Percentiles rank a stretch among this genome's conserved stretches.
These are phyloP conservation scores for Falco berigora DNA, from an alignment of 2,797 vertebrate species.

Conservation along the genomic window DNA sequence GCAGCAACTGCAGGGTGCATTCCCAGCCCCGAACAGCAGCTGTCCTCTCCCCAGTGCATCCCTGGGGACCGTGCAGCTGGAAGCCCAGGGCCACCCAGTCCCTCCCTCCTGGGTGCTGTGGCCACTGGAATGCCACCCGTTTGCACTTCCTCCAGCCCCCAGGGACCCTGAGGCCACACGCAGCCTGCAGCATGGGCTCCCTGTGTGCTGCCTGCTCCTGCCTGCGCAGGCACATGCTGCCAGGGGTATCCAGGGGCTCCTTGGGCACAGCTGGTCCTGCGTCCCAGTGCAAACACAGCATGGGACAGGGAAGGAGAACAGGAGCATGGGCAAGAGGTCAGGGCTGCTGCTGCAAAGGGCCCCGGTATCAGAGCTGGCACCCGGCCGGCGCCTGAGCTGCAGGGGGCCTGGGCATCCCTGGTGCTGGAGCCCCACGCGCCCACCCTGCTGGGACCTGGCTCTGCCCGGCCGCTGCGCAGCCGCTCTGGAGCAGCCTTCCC, in stretches of 20 bases:
- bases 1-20: not conserved
- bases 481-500: rapidly evolving
- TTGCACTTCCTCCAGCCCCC: not conserved
- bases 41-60: not conserved
- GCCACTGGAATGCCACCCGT: not conserved
- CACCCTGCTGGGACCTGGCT: rapidly evolving
- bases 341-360: not conserved
- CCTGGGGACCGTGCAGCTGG: rapidly evolving
- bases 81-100: not conserved
- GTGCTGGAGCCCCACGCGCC: not conserved
- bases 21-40: too few species aligned
- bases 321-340: rapidly evolving
- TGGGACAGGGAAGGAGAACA: rapidly evolving
- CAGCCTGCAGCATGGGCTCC: rapidly evolving
- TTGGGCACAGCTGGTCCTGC: rapidly evolving
- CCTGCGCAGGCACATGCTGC: rapidly evolving
- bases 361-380: rapidly evolving
- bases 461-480: rapidly evolving
- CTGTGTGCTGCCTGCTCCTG: rapidly evolving
- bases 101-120: not conserved
- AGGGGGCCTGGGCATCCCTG: not conserved
- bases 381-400: rapidly evolving
- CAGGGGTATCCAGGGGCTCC: too few species aligned
- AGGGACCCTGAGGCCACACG: rapidly evolving
- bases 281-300: not conserved